Percentiles rank a stretch among this genome's conserved stretches.
Conservation (phyloP, 2,888 invertebrate genomes). For the Biston betularia region DNA sequence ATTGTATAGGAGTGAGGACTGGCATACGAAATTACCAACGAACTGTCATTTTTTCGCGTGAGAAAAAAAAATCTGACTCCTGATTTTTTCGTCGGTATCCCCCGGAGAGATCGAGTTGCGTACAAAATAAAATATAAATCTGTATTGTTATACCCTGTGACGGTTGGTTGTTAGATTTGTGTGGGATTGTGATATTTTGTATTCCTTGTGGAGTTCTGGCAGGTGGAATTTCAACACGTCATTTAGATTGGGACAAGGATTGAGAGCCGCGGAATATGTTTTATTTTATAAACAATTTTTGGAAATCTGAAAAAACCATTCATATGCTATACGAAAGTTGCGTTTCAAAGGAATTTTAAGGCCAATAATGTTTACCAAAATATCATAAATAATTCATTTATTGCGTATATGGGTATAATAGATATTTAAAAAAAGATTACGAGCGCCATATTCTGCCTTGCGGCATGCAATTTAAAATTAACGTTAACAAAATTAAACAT, state of each 20-base stretch:
- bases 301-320: background rate
- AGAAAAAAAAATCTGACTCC: constrained; percentile 83
- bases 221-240: constrained; percentile 24
- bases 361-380: too few species aligned
- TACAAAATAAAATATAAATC: constrained; percentile 73
- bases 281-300: constrained; percentile 3
- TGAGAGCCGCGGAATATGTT: constrained; percentile 5
- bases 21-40: constrained; percentile 70
- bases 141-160: constrained; percentile 58
- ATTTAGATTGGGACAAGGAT: constrained; percentile 19
- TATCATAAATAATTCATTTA: too few species aligned
- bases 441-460: too few species aligned
- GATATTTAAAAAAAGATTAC: too few species aligned
- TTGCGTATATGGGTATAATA: too few species aligned
- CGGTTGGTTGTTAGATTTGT: constrained; percentile 44
- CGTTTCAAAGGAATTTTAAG: too few species aligned
- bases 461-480: too few species aligned
- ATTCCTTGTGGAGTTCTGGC: constrained; percentile 19
- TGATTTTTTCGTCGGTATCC: constrained; percentile 76
- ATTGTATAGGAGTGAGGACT: constrained; percentile 77
- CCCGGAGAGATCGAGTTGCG: constrained; percentile 77
- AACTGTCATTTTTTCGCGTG: constrained; percentile 84
- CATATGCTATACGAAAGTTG: background rate
- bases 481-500: too few species aligned
- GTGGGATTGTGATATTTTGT: constrained; percentile 39